Base-by-base conservation (phyloP, 2,797 vertebrate genomes). In the Petrocephalus schoutedeni region DNA sequence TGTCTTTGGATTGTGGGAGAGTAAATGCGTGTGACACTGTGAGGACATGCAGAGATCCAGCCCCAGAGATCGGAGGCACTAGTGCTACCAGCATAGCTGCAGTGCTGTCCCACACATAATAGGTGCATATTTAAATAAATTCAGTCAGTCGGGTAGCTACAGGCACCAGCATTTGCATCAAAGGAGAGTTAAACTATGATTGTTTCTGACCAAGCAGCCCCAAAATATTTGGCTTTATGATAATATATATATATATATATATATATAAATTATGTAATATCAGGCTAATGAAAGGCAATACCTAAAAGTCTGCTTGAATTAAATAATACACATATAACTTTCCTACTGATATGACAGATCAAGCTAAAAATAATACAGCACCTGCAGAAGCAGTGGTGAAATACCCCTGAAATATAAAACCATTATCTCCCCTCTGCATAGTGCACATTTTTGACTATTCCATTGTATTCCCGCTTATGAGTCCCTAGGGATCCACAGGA, bases 391-490 rank as follows among this genome's bases (percentile, higher is more conserved):
- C 28, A 41, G 28, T 56, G 19, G 85, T 45, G 6, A 88, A 87
- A 85, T 19, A 28, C 67, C 87, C 83, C 28, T 71, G 83, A 74
- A 54, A 23, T 80, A 86, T 14, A 77, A 41, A 45, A 32, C 49
- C 58, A 58, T 67, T 61, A 59, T 3, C 21, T n/a, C 12, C 51
- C 28, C 9, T 74, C 23, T 54, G 21, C 14, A 58, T 36, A 58
- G 28, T 19, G 23, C 86, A 54, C 64, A 51, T 82, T 87, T 86
- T n/a, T 28, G 45, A 6, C 77, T 67, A 9, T 64, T 89, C 61
- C 89, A 41, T 89, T 89, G 36, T 91, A 71, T 89, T 92, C 90
- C 91, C 77, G 51, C 85, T 89, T 90, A 87, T 88, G 54, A 83
- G 87, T 90, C 12, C 89, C 85, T 57, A 56, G 91, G 90, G 89